Conservation (phyloP, 2,113 vertebrate genomes). For the Callospermophilus lateralis region DNA sequence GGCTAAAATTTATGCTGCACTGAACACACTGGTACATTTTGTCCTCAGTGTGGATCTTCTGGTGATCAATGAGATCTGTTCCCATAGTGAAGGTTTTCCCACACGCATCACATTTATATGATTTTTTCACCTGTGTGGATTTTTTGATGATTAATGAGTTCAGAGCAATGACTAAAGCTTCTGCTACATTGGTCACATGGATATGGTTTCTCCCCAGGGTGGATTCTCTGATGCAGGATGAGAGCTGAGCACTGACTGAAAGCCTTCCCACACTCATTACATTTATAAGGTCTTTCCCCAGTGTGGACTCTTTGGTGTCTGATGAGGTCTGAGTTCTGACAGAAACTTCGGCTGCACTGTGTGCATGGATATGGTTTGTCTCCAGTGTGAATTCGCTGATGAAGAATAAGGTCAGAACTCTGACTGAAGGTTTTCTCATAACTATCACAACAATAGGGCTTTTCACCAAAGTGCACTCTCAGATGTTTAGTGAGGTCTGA, state of each 20-base stretch:
- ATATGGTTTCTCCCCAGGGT: constrained; percentile 74
- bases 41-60: constrained; percentile 67
- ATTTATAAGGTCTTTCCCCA: constrained; percentile 74
- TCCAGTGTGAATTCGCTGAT: constrained; percentile 77
- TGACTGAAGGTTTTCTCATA: constrained; percentile 80
- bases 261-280: constrained; percentile 69
- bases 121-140: constrained; percentile 84
- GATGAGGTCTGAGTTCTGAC: constrained; percentile 70
- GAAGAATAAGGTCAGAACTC: constrained; percentile 76
- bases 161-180: constrained; percentile 82
- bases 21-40: constrained; percentile 71
- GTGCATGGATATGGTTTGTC: constrained; percentile 63
- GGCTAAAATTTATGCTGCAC: constrained; percentile 71
- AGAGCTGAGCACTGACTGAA: constrained; percentile 79
- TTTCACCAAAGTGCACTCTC: constrained; percentile 78
- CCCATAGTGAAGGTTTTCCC: constrained; percentile 85
- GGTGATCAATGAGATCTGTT: constrained; percentile 82
- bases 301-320: constrained; percentile 78
- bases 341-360: constrained; percentile 76
- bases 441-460: constrained; percentile 69
- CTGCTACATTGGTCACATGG: constrained; percentile 62
- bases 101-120: constrained; percentile 84
- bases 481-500: constrained; percentile 80
- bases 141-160: constrained; percentile 87
- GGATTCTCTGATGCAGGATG: constrained; percentile 74